Conservation (phyloP, 2,888 invertebrate genomes). For the Amphipoea lucens region DNA sequence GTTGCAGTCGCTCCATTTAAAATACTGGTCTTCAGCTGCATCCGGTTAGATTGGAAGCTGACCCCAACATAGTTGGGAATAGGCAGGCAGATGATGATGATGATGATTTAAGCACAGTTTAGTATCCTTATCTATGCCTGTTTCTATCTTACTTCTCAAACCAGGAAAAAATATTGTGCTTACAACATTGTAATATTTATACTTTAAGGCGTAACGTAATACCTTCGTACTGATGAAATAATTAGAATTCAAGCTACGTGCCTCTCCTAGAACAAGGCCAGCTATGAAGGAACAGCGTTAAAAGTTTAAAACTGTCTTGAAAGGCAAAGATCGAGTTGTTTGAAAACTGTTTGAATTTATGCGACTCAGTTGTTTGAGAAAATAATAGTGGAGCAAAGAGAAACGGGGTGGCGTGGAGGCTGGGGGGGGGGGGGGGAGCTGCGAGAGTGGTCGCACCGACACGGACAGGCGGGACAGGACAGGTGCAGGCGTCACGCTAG, state of each 20-base stretch:
- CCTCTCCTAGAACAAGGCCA: neutral
- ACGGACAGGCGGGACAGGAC: neutral
- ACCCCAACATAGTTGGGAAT: no score
- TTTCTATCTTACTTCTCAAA: no score
- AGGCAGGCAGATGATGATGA: no score
- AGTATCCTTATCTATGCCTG: no score
- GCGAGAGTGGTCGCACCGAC: neutral
- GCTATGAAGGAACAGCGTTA: neutral
- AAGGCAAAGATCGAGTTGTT: constrained; percentile 13
- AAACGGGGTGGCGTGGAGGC: neutral
- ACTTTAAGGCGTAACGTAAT: neutral
- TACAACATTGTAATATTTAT: neutral
- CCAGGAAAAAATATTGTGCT: neutral
- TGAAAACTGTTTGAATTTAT: constrained; percentile 26
- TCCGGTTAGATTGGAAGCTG: no score
- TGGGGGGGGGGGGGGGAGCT: neutral
- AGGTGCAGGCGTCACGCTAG: neutral
- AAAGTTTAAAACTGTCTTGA: neutral
- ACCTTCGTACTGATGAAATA: no score
- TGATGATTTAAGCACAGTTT: no score
- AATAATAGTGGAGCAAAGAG: constrained; percentile 21
- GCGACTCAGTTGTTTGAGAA: constrained; percentile 23
- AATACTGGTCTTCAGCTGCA: no score
- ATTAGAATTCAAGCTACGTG: neutral
- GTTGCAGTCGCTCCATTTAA: no score